Evolutionary conservation across 30 jellyfish, hydroid and myxozoan genomes (phyloP).

Genomic region (Pelagia noctiluca): DNA sequence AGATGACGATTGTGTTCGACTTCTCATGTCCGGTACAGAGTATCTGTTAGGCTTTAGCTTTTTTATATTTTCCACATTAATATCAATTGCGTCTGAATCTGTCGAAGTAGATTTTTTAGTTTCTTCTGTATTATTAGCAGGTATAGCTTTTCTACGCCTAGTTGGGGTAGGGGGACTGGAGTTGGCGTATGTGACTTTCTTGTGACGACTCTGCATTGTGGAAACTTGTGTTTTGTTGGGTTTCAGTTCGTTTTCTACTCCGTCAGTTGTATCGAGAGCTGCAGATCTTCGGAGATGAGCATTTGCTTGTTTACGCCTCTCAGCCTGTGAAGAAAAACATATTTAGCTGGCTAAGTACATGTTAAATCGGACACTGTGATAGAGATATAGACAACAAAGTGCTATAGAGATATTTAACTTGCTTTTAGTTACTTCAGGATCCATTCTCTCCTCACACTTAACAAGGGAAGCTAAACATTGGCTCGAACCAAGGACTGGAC

Average conservation of each 20-base stretch:
- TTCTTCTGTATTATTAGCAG: background rate
- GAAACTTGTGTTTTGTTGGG: background rate
- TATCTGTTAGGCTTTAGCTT: slow-evolving; percentile 32
- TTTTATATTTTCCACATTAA: slow-evolving; percentile 25
- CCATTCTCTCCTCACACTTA: too few relatives aligned
- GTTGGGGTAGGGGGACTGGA: slow-evolving; percentile 63
- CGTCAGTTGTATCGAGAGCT: background rate
- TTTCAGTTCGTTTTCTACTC: background rate
- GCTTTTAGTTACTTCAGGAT: too few relatives aligned
- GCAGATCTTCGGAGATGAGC: slow-evolving; percentile 20
- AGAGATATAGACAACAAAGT: too few relatives aligned
- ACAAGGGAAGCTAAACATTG: too few relatives aligned
- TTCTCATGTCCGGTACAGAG: slow-evolving; percentile 53
- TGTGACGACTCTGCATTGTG: slow-evolving; percentile 23
- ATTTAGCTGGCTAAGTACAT: too few relatives aligned
- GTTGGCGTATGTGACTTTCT: slow-evolving; percentile 21
- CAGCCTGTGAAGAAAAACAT: slow-evolving; percentile 23
- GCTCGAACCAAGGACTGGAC: too few relatives aligned
- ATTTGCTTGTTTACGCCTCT: slow-evolving; percentile 46
- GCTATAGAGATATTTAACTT: too few relatives aligned
- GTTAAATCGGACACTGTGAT: too few relatives aligned
- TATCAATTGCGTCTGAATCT: slow-evolving; percentile 7
- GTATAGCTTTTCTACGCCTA: background rate
- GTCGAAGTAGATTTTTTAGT: background rate
- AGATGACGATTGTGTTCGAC: background rate